Evolutionary conservation across 2,113 vertebrate genomes (phyloP).

Genomic region (Gymnorhina tibicen): DNA sequence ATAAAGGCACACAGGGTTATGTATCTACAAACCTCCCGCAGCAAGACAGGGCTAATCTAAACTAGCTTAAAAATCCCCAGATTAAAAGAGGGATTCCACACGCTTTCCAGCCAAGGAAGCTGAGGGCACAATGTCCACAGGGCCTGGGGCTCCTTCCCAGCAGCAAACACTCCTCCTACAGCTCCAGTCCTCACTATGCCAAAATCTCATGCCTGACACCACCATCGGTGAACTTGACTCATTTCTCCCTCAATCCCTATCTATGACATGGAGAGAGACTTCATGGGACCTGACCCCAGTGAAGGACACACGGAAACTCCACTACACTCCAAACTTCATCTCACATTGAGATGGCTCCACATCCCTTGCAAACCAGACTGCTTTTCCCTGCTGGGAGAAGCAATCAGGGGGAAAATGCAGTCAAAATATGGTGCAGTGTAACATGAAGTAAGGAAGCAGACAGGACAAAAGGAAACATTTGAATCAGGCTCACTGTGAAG

Average conservation of each 20-base stretch:
- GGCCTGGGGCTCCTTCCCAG: not conserved
- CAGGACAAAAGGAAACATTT: slow-evolving; percentile 13
- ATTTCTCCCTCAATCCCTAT: not conserved
- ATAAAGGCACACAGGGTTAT: fast-evolving
- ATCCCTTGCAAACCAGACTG: not conserved
- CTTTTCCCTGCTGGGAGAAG: not conserved
- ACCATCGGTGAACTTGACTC: not conserved
- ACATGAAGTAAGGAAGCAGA: slow-evolving; percentile 35
- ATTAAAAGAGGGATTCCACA: not conserved
- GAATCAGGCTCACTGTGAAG: not conserved
- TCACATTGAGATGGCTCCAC: not conserved
- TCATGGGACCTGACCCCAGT: not conserved
- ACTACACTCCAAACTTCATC: not conserved
- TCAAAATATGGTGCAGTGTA: not conserved
- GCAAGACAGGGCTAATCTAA: not conserved
- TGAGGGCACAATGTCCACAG: not conserved
- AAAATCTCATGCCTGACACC: not conserved
- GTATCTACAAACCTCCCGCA: not conserved
- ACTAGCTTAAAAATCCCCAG: not conserved
- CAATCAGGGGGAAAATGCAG: not conserved
- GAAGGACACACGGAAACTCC: not conserved
- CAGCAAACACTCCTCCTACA: not conserved
- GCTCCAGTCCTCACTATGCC: not conserved
- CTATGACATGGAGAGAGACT: not conserved
- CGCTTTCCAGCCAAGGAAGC: not conserved